These are phyloP conservation scores for Pollenia griseotomentosa DNA, from an alignment of 2,888 invertebrate genomes.

Conservation along the genomic window DNA sequence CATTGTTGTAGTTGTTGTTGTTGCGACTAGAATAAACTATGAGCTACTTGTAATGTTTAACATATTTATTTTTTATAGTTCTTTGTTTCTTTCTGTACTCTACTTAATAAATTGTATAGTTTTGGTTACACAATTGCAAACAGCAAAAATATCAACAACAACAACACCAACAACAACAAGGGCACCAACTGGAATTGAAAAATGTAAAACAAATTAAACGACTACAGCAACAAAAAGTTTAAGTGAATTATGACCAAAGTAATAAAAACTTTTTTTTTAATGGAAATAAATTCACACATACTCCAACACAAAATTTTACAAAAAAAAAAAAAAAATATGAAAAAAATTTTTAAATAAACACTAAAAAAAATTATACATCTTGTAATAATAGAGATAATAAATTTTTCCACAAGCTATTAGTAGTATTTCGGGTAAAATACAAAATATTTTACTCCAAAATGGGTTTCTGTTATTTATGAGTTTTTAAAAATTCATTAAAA, in stretches of 20 bases:
- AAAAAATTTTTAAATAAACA: background rate
- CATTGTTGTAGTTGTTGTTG: conserved; percentile 19
- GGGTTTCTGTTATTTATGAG: background rate
- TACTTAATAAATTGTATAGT: conserved; percentile 45
- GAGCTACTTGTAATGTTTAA: conserved; percentile 23
- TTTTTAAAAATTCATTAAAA: too few relatives aligned
- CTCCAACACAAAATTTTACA: background rate
- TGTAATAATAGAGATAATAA: conserved; percentile 25
- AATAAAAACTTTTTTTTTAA: conserved; percentile 31
- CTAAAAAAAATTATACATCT: conserved; percentile 7
- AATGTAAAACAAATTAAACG: conserved; percentile 11
- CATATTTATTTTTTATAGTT: background rate
- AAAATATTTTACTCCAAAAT: background rate
- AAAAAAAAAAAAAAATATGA: background rate
- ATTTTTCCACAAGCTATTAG: conserved; percentile 32
- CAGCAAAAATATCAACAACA: background rate
- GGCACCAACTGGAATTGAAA: background rate
- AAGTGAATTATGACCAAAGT: conserved; percentile 39
- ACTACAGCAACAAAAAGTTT: background rate
- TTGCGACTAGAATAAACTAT: conserved; percentile 32
- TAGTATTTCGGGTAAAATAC: background rate
- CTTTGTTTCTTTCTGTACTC: background rate
- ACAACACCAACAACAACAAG: background rate
- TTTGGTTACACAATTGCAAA: conserved; percentile 13
- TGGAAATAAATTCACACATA: conserved; percentile 14